Conservation (phyloP, 2,888 invertebrate species). For the Acanthococcus lagerstroemiae region DNA sequence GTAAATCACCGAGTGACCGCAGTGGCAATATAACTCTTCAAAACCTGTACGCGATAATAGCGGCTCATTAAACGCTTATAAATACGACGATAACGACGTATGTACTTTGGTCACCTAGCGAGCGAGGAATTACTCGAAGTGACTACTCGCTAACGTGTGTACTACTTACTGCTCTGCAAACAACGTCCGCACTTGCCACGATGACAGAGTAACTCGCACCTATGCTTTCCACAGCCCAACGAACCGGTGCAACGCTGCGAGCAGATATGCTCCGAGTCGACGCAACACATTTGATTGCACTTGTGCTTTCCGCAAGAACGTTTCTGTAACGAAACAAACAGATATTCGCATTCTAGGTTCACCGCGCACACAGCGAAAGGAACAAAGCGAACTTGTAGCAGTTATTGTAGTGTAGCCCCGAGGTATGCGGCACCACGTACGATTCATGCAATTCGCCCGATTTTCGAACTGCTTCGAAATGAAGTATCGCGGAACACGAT, state of each 20-base stretch:
- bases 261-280: constrained; percentile 76
- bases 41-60: constrained; percentile 51
- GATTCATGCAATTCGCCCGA: too few species aligned
- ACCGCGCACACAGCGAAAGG: background rate
- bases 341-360: background rate
- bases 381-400: background rate
- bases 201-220: constrained; percentile 82
- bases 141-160: background rate
- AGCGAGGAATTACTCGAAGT: too few species aligned
- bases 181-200: constrained; percentile 72
- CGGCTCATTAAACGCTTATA: constrained; percentile 44
- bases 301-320: constrained; percentile 78
- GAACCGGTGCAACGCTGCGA: constrained; percentile 68
- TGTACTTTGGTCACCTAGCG: background rate
- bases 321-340: constrained; percentile 45
- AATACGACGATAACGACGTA: background rate
- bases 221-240: constrained; percentile 78
- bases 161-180: constrained; percentile 57
- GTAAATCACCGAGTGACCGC: constrained; percentile 72
- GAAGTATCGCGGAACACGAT: too few species aligned
- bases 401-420: too few species aligned
- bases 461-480: too few species aligned
- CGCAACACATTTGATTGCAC: constrained; percentile 82
- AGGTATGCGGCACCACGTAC: too few species aligned
- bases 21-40: constrained; percentile 83